Evolutionary conservation across 2,888 invertebrate genomes (phyloP), one percentile per base, ranked within the genome.

Genomic region (Cabera pusaria): DNA sequence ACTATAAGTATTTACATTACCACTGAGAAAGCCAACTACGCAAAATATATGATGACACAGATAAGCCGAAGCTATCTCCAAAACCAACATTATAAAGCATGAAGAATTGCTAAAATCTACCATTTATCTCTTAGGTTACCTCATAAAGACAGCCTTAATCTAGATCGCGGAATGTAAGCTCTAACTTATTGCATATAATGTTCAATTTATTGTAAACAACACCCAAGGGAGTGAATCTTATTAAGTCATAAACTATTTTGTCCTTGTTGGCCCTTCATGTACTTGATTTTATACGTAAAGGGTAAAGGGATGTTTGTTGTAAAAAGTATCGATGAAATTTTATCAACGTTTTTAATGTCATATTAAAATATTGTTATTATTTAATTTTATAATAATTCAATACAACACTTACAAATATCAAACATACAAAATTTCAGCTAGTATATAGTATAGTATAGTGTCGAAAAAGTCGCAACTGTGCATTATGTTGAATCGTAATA

Each of bases 281-380:
- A 49, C 61, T 47, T 54, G 59, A 56, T 61, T 60, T 59, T 57
- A 57, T 64, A 56, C 57, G 51, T 5, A 17, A n/a, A n/a, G n/a
- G n/a, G n/a, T n/a, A n/a, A n/a, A n/a, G n/a, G n/a, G n/a, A n/a
- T n/a, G n/a, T n/a, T n/a, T n/a, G n/a, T n/a, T n/a, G n/a, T n/a
- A n/a, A n/a, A n/a, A n/a, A n/a, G n/a, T n/a, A n/a, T n/a, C n/a
- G n/a, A n/a, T n/a, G n/a, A n/a, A n/a, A n/a, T n/a, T n/a, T n/a
- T n/a, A n/a, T n/a, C n/a, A n/a, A n/a, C n/a, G n/a, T n/a, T n/a
- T n/a, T n/a, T n/a, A n/a, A n/a, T n/a, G n/a, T n/a, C n/a, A n/a
- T n/a, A n/a, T n/a, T n/a, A n/a, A n/a, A n/a, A n/a, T n/a, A n/a
- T n/a, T n/a, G n/a, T n/a, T n/a, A n/a, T n/a, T n/a, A n/a, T n/a